Percentiles rank a stretch among this genome's conserved stretches.
These are phyloP conservation scores for Eonycteris spelaea DNA, from an alignment of 2,113 vertebrate genomes.

Conservation along the genomic window DNA sequence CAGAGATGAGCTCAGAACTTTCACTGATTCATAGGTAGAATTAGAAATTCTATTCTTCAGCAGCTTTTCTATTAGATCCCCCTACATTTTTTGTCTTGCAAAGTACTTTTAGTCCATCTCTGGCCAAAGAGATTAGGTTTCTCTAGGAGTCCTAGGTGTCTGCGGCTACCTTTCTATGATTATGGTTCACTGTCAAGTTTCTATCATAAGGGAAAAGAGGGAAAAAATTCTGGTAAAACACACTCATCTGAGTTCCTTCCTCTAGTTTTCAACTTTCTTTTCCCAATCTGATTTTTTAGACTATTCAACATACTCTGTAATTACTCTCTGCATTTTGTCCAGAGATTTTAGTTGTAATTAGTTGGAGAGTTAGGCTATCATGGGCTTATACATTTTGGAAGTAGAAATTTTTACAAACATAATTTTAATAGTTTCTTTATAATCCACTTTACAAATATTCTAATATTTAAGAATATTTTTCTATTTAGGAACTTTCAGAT, in stretches of 20 bases:
- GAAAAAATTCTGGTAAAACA: background rate
- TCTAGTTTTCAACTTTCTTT: background rate
- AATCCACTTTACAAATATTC: background rate
- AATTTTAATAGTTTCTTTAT: background rate
- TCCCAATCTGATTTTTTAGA: background rate
- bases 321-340: background rate
- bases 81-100: background rate
- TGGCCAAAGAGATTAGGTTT: background rate
- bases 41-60: background rate
- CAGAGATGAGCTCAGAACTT: background rate
- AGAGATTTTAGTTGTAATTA: background rate
- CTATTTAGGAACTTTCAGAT: background rate
- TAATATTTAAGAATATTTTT: background rate
- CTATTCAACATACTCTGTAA: background rate
- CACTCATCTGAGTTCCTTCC: background rate
- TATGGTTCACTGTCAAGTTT: background rate
- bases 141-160: background rate
- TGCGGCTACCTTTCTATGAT: background rate
- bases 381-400: background rate
- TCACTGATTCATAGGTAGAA: background rate
- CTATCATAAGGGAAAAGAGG: background rate
- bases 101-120: background rate
- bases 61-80: background rate
- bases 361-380: background rate
- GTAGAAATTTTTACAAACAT: background rate